Conservation (phyloP, 2,797 vertebrate genomes). For the Arctocebus calabarensis region DNA sequence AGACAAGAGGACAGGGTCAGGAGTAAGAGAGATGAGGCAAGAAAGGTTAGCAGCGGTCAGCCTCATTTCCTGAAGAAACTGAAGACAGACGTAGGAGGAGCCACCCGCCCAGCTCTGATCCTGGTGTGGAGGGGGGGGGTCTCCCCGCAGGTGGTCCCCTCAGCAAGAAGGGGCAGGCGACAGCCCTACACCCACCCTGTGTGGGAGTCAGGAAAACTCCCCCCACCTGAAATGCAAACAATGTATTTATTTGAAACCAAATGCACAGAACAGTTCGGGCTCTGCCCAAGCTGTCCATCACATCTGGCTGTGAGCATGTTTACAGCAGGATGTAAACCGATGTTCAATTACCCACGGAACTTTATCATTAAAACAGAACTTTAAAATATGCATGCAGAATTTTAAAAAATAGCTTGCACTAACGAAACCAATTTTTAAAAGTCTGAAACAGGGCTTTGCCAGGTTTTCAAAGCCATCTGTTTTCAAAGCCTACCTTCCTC, state of each 20-base stretch:
- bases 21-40: neutral
- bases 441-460: constrained; percentile 87
- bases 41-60: neutral
- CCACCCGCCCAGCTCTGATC: neutral
- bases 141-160: neutral
- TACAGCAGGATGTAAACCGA: constrained; percentile 71
- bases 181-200: fast-evolving
- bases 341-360: constrained; percentile 79
- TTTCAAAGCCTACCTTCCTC: constrained; percentile 90
- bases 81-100: neutral
- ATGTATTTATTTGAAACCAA: neutral
- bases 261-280: neutral
- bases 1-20: neutral
- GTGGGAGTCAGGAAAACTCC: neutral
- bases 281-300: constrained; percentile 58
- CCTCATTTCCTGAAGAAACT: neutral
- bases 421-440: constrained; percentile 87
- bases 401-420: constrained; percentile 82
- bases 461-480: constrained; percentile 92
- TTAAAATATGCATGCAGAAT: constrained; percentile 86
- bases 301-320: constrained; percentile 34
- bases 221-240: neutral
- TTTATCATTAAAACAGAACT: constrained; percentile 83
- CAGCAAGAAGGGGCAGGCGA: neutral
- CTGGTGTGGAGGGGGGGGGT: neutral